Base-by-base conservation (phyloP, 2,113 vertebrate species). In the Nothobranchius kuhntae region DNA sequence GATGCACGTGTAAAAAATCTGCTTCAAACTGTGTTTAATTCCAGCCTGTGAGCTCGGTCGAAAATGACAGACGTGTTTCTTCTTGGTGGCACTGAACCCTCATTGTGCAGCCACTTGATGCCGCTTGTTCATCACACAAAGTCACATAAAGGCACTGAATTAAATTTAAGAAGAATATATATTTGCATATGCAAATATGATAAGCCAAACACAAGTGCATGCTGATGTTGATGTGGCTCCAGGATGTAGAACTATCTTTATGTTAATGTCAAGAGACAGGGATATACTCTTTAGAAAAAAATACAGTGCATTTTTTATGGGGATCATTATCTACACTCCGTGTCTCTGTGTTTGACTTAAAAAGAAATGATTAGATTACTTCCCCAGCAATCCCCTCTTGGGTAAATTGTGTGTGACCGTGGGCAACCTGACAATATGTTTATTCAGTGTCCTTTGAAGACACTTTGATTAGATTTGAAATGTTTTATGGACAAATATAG, bases 121-220 rank as follows among this genome's bases (percentile, higher is more conserved):
- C 83, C 65, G 72, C 86, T 83, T 89, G 87, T 88, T 91, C 86
- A 77, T 84, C 75, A 71, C 73, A 85, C 70, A 86, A 89, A 89
- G 89, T 90, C 84, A 80, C 85, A 89, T 89, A 86, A 91, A 90
- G 90, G 85, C 77, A 81, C 69, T 69, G 74, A 85, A 86, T 88
- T 84, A 59, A 72, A 86, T 48, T 78, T 73, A 73, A 60, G 78
- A 80, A 68, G 66, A 40, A 57, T 65, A 54, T 67, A 1, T 69
- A 90, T 91, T 89, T 90, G 86, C 89, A 91, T 91, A 90, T 91
- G 90, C 84, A 90, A 90, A 91, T 91, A 72, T 5, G 44, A 73
- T 68, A 47, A 82, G 78, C 64, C 77, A 82, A 84, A 85, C 87
- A 79, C 81, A 87, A 89, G 85, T 89, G 80, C 83, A 83, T 85